These are phyloP conservation scores for Tympanoctomys barrerae DNA, from an alignment of 2,797 vertebrate species.

Conservation along the genomic window DNA sequence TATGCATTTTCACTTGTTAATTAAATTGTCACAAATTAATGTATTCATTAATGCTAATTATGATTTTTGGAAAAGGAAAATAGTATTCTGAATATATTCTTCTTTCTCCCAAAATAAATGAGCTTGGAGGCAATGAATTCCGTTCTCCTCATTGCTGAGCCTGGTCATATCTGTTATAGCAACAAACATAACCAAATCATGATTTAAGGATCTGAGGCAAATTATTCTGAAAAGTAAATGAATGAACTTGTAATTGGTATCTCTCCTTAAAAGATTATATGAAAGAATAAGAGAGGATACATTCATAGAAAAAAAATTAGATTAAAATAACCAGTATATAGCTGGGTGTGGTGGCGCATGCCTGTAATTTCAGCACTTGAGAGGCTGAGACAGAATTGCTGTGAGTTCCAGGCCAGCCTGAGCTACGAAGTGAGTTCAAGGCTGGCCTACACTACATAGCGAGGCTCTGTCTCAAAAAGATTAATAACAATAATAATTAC, in stretches of 20 bases:
- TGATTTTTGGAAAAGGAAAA: neutral
- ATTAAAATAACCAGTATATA: neutral
- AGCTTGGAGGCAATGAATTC: conserved; percentile 22
- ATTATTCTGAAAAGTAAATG: conserved; percentile 47
- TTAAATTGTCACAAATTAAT: conserved; percentile 54
- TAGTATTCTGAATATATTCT: neutral
- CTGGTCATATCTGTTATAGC: neutral
- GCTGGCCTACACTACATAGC: too few relatives aligned
- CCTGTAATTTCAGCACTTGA: too few relatives aligned
- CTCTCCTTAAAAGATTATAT: neutral
- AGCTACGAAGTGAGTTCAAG: too few relatives aligned
- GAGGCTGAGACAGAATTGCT: too few relatives aligned
- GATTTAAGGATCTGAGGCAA: neutral
- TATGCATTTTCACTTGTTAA: conserved; percentile 49
- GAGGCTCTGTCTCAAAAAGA: too few relatives aligned
- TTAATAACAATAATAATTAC: too few relatives aligned
- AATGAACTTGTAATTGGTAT: conserved; percentile 2
- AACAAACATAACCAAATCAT: conserved; percentile 35
- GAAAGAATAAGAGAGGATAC: neutral
- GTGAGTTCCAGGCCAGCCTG: too few relatives aligned
- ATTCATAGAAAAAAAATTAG: neutral
- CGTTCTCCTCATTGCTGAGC: neutral
- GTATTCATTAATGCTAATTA: conserved; percentile 22
- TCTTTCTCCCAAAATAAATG: neutral
- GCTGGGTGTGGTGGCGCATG: too few relatives aligned